Percentiles rank a stretch among this genome's conserved stretches.
Evolutionary conservation across 2,797 vertebrate genomes (phyloP).

Genomic region (Balearica regulorum): DNA sequence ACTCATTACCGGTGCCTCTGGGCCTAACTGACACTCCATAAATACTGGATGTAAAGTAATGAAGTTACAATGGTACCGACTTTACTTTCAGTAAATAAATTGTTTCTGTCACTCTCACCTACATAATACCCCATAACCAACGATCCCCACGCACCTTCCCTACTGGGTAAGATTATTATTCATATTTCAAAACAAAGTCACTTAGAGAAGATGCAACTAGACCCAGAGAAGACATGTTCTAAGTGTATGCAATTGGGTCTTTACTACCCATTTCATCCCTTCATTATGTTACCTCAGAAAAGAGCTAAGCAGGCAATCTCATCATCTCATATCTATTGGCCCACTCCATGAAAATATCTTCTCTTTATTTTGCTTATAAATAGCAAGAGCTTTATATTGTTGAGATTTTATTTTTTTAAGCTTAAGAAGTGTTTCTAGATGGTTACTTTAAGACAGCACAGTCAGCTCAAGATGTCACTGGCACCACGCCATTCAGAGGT

Average conservation of each 20-base stretch:
- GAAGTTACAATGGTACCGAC: neutral
- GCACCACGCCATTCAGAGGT: neutral
- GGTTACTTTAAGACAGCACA: neutral
- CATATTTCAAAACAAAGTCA: neutral
- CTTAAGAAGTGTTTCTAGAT: neutral
- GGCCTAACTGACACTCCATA: neutral
- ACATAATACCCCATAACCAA: neutral
- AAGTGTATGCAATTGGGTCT: neutral
- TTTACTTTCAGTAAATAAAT: neutral
- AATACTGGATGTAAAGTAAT: neutral
- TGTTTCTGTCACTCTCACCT: neutral
- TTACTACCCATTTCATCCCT: neutral
- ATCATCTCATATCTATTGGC: neutral
- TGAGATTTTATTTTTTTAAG: neutral
- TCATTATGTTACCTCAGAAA: neutral
- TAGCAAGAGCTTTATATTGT: neutral
- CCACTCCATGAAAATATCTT: neutral
- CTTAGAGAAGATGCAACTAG: neutral
- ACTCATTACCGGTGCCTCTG: neutral
- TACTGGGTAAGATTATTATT: neutral
- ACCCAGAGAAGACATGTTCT: neutral
- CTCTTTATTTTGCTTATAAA: neutral
- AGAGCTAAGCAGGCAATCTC: neutral
- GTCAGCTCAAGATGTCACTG: constrained; percentile 30
- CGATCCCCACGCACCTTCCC: neutral